A percentile compares a stretch with the other conserved stretches of the same genome.
These are phyloP conservation scores for Plecotus auritus DNA, from an alignment of 2,113 vertebrate species.

Conservation along the genomic window DNA sequence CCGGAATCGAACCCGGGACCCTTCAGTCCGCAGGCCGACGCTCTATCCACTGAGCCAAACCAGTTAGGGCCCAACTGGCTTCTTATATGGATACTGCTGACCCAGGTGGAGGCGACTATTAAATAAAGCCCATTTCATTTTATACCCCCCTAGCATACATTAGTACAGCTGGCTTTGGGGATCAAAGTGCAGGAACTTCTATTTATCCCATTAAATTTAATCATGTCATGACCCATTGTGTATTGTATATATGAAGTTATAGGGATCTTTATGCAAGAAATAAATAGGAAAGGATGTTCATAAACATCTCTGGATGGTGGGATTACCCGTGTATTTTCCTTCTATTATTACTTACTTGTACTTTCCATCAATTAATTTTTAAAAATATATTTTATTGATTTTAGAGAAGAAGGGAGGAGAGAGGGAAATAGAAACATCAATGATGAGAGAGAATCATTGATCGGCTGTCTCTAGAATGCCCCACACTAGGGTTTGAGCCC, in stretches of 20 bases:
- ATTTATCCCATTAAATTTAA: background rate
- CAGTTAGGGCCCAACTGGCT: background rate
- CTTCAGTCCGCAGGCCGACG: no score
- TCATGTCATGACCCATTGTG: background rate
- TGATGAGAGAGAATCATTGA: no score
- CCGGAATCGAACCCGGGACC: no score
- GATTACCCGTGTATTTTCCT: background rate
- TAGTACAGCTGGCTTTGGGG: background rate
- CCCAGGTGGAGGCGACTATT: background rate
- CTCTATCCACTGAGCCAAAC: no score
- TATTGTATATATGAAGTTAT: background rate
- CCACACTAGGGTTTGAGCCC: no score
- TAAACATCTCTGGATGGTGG: background rate
- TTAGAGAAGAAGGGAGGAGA: no score
- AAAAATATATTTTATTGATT: no score
- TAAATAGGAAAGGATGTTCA: background rate
- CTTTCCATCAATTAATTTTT: background rate
- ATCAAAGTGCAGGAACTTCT: background rate
- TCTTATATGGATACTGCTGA: background rate
- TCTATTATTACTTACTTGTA: background rate
- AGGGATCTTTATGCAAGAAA: background rate
- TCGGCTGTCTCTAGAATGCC: no score
- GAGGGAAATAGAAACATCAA: no score
- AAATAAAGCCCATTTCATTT: background rate
- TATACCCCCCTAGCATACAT: background rate